phyloP scores from a whole-genome alignment of 2,113 vertebrate genomes.

The Apodemus speciosus region DNA sequence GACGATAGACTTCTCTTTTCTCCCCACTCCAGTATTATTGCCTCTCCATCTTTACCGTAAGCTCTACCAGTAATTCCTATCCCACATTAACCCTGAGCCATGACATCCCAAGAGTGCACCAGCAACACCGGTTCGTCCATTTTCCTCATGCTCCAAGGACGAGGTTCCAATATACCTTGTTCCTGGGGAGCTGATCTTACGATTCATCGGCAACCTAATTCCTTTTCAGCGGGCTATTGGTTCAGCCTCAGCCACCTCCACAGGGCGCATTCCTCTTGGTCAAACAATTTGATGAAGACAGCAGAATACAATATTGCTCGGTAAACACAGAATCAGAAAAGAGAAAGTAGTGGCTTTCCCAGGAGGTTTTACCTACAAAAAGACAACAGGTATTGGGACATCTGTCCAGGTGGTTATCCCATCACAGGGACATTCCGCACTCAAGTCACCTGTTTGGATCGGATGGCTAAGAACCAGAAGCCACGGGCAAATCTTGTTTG shows the following conservation, averaged over 20 bases:
- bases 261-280: neutral
- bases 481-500: neutral
- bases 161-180: neutral
- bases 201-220: neutral
- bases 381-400: neutral
- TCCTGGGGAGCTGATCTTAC: conserved; percentile 26
- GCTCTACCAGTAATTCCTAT: neutral
- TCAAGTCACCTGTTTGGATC: neutral
- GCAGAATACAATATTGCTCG: neutral
- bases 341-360: neutral
- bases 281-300: neutral
- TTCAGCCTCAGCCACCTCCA: neutral
- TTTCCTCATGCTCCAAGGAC: neutral
- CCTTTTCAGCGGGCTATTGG: conserved; percentile 8
- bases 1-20: neutral
- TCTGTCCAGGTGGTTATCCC: neutral
- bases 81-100: neutral
- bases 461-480: conserved; percentile 5
- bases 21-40: neutral
- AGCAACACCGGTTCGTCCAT: neutral
- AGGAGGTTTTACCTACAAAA: neutral
- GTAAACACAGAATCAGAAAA: conserved; percentile 46
- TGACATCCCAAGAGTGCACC: neutral
- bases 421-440: neutral
- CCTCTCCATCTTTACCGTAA: neutral